Base-by-base conservation (phyloP, 2,113 vertebrate genomes). In the Hassar affinis region DNA sequence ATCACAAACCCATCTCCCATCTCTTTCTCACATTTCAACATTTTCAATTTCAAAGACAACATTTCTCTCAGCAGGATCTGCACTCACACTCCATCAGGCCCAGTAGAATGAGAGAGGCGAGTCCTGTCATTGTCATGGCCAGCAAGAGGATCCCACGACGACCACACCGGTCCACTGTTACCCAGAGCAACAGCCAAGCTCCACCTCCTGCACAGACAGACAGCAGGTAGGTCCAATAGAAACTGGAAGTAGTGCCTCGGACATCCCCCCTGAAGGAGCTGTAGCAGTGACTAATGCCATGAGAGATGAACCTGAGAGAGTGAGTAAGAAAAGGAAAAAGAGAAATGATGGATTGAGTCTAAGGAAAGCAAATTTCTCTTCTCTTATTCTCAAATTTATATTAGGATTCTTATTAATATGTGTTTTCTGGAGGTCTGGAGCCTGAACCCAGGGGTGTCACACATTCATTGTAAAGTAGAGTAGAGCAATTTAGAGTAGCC, bases 271-370 rank as follows among this genome's bases (percentile, higher is more conserved):
- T 94, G 90, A 95, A 95, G 5, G 95, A 95, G 88, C 94, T 95
- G 92, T 97, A 97, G 79, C 96, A 97, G 91, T 96, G 95, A 90
- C 94, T 94, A 69, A 97, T 96, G 91, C 95, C 96, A 0, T 97
- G 96, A 85, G 96, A 95, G 85, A 97, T 97, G 86, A 97, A 96
- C 72, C 96, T 97, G 92, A 69, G 49, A 30, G 42, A 71, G 81
- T 27, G 42, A 84, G 49, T 45, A 59, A 82, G 49, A 56, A 30
- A 30, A 81, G 78, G 9, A 78, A 51, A 84, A 10, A 75, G 4
- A 81, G 69, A 88, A 61, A 18, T 74, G 15, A 74, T 38, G 47
- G 5, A 45, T 30, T 20, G 14, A 52, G 47, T 52, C 27, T 49
- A 18, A 0, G 49, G 27, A 52, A 17, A 18, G 14, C 71, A 35